Percentiles rank a stretch among this genome's conserved stretches.
Conservation (phyloP, 30 jellyfish, hydroid and myxozoan species). For the Turritopsis dohrnii region DNA sequence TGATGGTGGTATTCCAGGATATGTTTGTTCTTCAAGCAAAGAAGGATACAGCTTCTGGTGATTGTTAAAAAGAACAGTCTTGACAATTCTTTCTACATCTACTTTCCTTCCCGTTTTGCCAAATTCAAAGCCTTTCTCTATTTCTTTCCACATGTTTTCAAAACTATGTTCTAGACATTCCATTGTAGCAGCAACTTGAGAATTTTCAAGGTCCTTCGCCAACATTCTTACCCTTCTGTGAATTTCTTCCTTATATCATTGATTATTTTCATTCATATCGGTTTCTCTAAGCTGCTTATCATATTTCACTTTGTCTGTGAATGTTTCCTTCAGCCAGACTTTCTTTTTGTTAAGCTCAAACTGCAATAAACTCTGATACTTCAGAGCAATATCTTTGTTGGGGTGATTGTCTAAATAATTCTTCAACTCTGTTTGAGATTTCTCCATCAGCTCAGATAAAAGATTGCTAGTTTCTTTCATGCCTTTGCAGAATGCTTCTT, state of each 20-base stretch:
- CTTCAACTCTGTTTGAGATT: not conserved
- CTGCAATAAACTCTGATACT: too few species aligned
- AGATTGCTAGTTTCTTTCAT: not conserved
- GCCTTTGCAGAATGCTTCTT: not conserved
- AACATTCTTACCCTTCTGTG: not conserved
- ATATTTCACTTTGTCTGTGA: too few species aligned
- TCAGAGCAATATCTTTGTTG: not conserved
- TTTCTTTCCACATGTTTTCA: not conserved
- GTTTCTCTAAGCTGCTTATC: not conserved
- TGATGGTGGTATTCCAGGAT: too few species aligned
- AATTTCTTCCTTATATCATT: not conserved
- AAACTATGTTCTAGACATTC: not conserved
- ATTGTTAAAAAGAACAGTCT: too few species aligned
- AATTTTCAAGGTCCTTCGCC: not conserved
- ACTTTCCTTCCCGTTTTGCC: too few species aligned
- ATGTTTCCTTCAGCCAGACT: too few species aligned
- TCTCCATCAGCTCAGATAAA: not conserved
- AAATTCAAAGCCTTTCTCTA: not conserved
- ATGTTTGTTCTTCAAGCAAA: too few species aligned
- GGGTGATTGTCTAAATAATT: not conserved
- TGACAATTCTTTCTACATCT: not conserved
- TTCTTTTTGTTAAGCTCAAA: too few species aligned
- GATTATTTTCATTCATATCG: not conserved
- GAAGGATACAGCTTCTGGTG: too few species aligned
- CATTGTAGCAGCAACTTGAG: too few species aligned